These are phyloP conservation scores for Phaethon lepturus DNA, from an alignment of 2,113 vertebrate species.

Conservation along the genomic window DNA sequence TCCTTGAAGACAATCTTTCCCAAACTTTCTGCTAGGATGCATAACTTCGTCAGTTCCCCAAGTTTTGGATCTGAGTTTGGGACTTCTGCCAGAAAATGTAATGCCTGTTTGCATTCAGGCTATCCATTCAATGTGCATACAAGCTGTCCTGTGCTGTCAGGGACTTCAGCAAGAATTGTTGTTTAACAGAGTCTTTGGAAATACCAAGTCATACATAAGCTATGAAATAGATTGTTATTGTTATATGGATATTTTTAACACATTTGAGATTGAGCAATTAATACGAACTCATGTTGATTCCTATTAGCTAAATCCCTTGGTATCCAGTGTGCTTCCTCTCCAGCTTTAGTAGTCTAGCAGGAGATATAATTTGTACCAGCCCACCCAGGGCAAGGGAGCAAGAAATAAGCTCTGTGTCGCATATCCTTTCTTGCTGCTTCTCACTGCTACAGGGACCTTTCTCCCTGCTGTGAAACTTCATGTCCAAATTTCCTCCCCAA, in stretches of 20 bases:
- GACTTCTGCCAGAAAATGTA: neutral
- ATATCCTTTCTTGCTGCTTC: neutral
- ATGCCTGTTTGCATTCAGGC: neutral
- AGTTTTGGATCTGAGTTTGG: neutral
- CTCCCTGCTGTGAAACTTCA: neutral
- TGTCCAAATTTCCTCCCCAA: neutral
- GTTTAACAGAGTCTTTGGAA: slow-evolving; percentile 17
- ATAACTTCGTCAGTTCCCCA: neutral
- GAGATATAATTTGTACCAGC: neutral
- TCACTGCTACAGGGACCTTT: neutral
- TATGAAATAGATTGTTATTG: slow-evolving; percentile 33
- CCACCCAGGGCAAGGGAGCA: neutral
- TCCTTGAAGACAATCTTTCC: neutral
- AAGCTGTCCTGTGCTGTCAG: neutral
- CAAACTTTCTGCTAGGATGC: neutral
- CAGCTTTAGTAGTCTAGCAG: neutral
- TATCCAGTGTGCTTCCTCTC: neutral
- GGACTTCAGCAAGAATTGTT: neutral
- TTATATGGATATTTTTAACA: slow-evolving; percentile 34
- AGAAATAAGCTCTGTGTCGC: neutral
- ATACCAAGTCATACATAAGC: neutral
- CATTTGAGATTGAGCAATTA: neutral
- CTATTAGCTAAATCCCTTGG: neutral
- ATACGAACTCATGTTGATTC: neutral
- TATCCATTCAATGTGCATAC: neutral